phyloP scores from a whole-genome alignment of 2,888 invertebrate genomes.

The Hyposoter dolosus region DNA sequence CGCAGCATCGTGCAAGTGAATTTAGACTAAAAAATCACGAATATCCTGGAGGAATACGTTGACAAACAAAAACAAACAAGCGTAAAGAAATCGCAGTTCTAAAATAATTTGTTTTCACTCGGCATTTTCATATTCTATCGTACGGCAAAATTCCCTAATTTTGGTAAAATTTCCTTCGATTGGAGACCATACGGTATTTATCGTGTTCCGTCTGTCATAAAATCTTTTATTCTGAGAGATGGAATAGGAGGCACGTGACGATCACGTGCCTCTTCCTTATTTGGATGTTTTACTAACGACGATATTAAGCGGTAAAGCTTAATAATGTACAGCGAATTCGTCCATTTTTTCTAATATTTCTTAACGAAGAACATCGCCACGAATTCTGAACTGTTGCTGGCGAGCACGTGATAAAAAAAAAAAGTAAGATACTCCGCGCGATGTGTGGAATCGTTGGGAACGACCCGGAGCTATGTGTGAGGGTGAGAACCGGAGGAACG shows the following conservation, averaged over 20 bases:
- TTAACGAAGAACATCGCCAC: not conserved
- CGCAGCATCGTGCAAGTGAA: no score
- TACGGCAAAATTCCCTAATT: no score
- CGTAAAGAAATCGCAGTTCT: no score
- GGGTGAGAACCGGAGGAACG: slow-evolving; percentile 27
- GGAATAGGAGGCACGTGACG: not conserved
- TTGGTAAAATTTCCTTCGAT: not conserved
- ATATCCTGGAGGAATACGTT: no score
- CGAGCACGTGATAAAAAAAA: slow-evolving; percentile 26
- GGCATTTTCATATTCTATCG: no score
- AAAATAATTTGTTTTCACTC: no score
- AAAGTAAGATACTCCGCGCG: slow-evolving; percentile 48
- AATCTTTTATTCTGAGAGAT: not conserved
- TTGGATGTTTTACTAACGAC: not conserved
- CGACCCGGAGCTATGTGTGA: slow-evolving; percentile 19
- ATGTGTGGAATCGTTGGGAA: slow-evolving; percentile 35
- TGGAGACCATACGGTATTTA: not conserved
- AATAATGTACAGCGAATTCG: not conserved
- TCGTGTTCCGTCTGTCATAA: not conserved
- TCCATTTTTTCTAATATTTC: not conserved
- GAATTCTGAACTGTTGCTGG: slow-evolving; percentile 49
- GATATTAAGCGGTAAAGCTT: not conserved
- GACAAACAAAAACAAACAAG: no score
- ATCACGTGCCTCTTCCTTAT: not conserved
- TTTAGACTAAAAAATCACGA: no score